phyloP scores from a whole-genome alignment of 2,797 vertebrate species.

The Acanthiza pusilla region DNA sequence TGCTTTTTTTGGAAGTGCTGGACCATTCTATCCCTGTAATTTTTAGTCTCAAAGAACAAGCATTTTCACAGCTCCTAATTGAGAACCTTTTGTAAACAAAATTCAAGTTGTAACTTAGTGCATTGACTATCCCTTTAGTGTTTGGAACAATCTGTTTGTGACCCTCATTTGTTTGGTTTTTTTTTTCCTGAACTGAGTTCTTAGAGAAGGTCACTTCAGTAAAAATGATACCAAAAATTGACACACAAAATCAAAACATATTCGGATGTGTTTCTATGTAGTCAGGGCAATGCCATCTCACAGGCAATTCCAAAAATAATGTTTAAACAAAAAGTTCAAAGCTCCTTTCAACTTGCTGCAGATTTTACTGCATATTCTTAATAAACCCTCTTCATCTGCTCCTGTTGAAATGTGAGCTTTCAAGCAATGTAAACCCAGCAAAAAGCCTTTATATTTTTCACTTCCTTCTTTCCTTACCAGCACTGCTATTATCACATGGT shows the following conservation, averaged over 20 bases:
- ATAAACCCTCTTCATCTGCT: slow-evolving; percentile 64
- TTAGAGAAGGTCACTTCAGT: neutral
- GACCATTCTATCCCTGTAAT: neutral
- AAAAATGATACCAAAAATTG: neutral
- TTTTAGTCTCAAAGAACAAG: neutral
- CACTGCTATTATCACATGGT: slow-evolving; percentile 81
- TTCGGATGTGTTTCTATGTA: neutral
- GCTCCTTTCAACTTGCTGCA: slow-evolving; percentile 57
- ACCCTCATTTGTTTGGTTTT: neutral
- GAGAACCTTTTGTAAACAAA: neutral
- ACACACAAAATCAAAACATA: neutral
- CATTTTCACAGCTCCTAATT: neutral
- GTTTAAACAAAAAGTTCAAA: slow-evolving; percentile 56
- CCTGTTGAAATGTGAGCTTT: slow-evolving; percentile 63
- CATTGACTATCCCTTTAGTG: neutral
- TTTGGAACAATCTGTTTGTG: neutral
- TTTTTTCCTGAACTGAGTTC: neutral
- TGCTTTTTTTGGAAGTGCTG: neutral
- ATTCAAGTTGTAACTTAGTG: neutral
- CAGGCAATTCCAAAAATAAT: slow-evolving; percentile 14
- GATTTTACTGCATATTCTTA: slow-evolving; percentile 54
- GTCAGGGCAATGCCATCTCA: slow-evolving; percentile 5
- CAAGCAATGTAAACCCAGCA: slow-evolving; percentile 68
- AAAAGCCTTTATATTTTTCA: slow-evolving; percentile 63
- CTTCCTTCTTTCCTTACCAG: slow-evolving; percentile 72